Evolutionary conservation across 2,888 invertebrate genomes (phyloP).

Genomic region (Ditula angustiorana): DNA sequence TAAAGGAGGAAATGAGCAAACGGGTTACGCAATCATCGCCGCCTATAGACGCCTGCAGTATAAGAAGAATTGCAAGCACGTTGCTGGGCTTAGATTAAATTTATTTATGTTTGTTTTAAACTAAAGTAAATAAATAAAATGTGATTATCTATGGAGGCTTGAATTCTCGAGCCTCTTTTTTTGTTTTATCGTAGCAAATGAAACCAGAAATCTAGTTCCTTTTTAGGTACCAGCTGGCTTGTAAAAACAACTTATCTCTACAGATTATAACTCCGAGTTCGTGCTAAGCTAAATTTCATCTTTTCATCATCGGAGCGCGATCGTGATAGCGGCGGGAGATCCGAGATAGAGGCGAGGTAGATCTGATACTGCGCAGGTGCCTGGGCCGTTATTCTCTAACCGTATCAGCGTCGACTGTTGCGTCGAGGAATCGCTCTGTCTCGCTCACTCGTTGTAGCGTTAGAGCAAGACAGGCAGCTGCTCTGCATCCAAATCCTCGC

Average conservation of each 20-base stretch:
- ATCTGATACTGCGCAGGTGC: conserved; percentile 25
- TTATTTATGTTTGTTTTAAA: too few relatives aligned
- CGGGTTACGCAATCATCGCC: too few relatives aligned
- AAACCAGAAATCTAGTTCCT: background rate
- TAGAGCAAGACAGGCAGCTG: too few relatives aligned
- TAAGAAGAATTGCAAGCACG: too few relatives aligned
- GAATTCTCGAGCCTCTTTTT: too few relatives aligned
- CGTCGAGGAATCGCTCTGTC: background rate
- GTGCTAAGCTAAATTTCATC: conserved; percentile 17
- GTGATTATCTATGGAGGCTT: too few relatives aligned
- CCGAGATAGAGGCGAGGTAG: background rate
- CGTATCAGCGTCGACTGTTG: background rate
- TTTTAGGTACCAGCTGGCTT: background rate
- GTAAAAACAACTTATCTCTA: conserved; percentile 8
- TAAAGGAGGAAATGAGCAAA: too few relatives aligned
- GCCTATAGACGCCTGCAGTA: too few relatives aligned
- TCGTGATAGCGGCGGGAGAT: conserved; percentile 4
- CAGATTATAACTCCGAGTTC: conserved; percentile 15
- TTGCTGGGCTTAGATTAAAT: too few relatives aligned
- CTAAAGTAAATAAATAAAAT: too few relatives aligned
- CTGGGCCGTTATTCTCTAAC: background rate
- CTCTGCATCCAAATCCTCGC: too few relatives aligned
- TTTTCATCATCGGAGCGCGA: conserved; percentile 16
- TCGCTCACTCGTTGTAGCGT: background rate
- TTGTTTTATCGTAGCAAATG: background rate